These are phyloP conservation scores for Anarrhichthys ocellatus DNA, from an alignment of 2,113 vertebrate genomes.

Conservation along the genomic window DNA sequence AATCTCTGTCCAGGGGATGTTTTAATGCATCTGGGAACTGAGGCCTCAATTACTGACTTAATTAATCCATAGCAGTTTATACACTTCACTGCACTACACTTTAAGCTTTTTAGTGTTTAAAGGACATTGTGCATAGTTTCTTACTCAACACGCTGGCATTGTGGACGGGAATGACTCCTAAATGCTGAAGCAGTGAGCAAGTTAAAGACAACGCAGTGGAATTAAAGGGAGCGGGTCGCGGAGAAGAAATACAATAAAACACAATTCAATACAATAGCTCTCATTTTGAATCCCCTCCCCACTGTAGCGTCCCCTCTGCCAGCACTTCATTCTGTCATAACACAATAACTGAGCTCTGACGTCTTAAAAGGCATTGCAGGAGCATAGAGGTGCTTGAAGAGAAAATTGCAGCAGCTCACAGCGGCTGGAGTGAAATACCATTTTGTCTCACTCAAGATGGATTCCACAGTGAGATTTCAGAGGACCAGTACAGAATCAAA, in stretches of 20 bases:
- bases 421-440: constrained; percentile 79
- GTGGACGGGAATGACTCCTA: constrained; percentile 23
- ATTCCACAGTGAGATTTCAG: constrained; percentile 81
- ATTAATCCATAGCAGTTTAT: constrained; percentile 55
- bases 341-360: constrained; percentile 73
- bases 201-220: constrained; percentile 43
- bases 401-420: constrained; percentile 78
- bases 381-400: constrained; percentile 71
- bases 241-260: constrained; percentile 52
- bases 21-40: constrained; percentile 46
- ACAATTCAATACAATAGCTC: constrained; percentile 54
- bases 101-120: constrained; percentile 15
- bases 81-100: background rate
- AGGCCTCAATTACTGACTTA: constrained; percentile 47
- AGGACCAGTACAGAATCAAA: constrained; percentile 81
- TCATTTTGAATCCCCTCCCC: constrained; percentile 55
- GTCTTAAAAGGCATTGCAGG: constrained; percentile 78
- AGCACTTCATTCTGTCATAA: constrained; percentile 71
- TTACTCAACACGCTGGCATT: background rate
- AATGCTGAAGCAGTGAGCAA: constrained; percentile 24
- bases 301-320: constrained; percentile 44
- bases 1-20: constrained; percentile 42
- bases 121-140: constrained; percentile 12
- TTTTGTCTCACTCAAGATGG: constrained; percentile 82
- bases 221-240: constrained; percentile 40